Base-by-base conservation (phyloP, 2,888 invertebrate species). In the Phoronis australis region DNA sequence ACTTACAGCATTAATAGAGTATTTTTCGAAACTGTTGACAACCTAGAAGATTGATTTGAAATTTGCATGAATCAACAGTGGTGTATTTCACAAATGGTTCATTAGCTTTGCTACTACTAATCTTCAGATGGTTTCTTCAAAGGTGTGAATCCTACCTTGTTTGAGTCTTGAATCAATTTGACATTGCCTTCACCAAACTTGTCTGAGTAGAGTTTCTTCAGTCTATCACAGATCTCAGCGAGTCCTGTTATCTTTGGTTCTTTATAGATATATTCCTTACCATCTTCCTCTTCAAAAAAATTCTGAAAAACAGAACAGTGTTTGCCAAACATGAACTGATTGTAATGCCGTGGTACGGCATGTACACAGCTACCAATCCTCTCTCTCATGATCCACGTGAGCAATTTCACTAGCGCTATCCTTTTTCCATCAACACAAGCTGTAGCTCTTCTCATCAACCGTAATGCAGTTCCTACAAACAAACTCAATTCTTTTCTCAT, bases 221-320 rank as follows among this genome's bases (percentile, higher is more conserved):
- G 80, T 48, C 92, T 83, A 69, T 94, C 93, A 0, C 93, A 90
- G 54, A 95, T 90, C 78, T 95, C 96, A 57, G 94, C 88, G 31
- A 97, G 80, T 0, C 91, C 88, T 1, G 95, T 96, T 31, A 95
- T 82, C 78, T 95, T 95, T 0, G 94, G 93, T 70, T 96, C 95
- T 73, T 95, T 94, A 75, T 96, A 97, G 56, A 96, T 86, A 73
- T 89, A 96, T 72, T 95, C 92, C 12, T 89, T 82, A 1, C 88
- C 89, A 69, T 80, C 77, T 49, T 81, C 81, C 38, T 79, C 77
- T 48, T 79, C 80, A 68, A 79, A 81, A 9, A 31, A 31, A 9
- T 31, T 9, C 9, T 12, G 15, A 15, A 31, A 31, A 12, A 31
- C 9, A 12, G 31, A 31, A 31, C 9, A 31, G 15, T 9, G 15